Evolutionary conservation across 2,113 vertebrate genomes (phyloP), one percentile per base, ranked within the genome.

Genomic region (Catagonus wagneri): DNA sequence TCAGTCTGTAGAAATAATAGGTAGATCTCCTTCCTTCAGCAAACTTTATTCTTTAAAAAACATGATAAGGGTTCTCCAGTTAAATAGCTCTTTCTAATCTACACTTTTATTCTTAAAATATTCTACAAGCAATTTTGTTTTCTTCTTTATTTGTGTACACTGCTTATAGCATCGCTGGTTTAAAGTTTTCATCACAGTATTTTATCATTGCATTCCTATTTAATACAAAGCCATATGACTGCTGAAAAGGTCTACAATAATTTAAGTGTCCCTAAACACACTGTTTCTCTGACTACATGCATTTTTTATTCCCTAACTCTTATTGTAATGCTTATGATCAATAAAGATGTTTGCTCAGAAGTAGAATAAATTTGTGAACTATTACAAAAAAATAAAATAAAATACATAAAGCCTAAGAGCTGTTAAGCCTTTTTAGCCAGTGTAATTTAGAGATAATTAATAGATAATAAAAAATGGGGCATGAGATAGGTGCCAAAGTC

Each of bases 301-400:
- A 97, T 97, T 98, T 98, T 98, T 98, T 96, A 97, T 98, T 87
- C 27, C 54, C 39, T 95, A 98, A 97, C 66, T 96, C 76, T 93
- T 97, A 96, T 96, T 97, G 83, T 91, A 97, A 96, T 95, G 69
- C 68, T 96, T 76, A 65, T 96, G 94, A 98, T 98, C 95, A 95
- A 97, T 98, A 98, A 98, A 97, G 90, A 96, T 97, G 56, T 94
- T 98, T 85, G 16, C 36, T 95, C 92, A 96, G 72, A 89, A 89
- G 89, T 89, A 60, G 80, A 97, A 94, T 96, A 98, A 96, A 98
- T 97, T 98, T 98, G 85, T 80, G 89, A 98, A 63, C 74, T 96
- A 93, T 97, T 98, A 98, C n/a, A n/a, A n/a, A n/a, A n/a, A n/a
- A n/a, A n/a, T n/a, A n/a, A n/a, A n/a, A n/a, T n/a, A n/a, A n/a